A percentile compares a stretch with the other conserved stretches of the same genome.
phyloP scores from a whole-genome alignment of 35 echinoderm and acorn worm species.

The Nesometra sesokonis region DNA sequence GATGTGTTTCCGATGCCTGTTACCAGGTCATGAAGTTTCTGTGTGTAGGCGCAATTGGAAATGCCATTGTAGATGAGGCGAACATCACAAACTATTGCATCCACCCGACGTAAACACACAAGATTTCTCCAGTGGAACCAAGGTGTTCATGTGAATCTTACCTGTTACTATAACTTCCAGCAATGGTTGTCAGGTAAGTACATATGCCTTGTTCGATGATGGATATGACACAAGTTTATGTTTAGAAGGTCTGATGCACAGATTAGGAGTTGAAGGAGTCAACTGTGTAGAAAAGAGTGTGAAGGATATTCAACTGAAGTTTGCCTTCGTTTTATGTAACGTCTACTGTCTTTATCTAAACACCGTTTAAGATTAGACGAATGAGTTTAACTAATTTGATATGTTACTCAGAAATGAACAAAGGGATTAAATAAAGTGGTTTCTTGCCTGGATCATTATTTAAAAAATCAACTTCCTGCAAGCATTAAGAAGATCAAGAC shows the following conservation, averaged over 20 bases:
- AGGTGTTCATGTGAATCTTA: conserved; percentile 27
- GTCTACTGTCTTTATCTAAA: too few relatives aligned
- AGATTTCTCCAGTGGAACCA: conserved; percentile 5
- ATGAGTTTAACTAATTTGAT: too few relatives aligned
- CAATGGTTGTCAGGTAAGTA: conserved; percentile 20
- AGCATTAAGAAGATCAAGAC: not conserved
- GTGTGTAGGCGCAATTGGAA: not conserved
- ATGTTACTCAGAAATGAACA: too few relatives aligned
- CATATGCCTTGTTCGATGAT: conserved; percentile 20
- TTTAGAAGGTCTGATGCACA: not conserved
- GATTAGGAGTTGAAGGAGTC: conserved; percentile 14
- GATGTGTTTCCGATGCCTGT: conserved; percentile 26
- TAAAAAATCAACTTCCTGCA: not conserved
- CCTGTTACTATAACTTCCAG: conserved; percentile 11
- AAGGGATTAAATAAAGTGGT: conserved; percentile 27
- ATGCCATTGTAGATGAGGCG: not conserved
- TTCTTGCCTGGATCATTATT: conserved; percentile 5
- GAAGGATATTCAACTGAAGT: conserved; percentile 17
- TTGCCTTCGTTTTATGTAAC: too few relatives aligned
- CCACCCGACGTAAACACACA: not conserved
- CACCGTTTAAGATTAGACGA: too few relatives aligned
- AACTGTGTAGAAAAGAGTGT: not conserved
- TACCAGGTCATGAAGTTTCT: not conserved
- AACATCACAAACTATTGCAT: not conserved
- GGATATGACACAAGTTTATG: conserved; percentile 27